These are phyloP conservation scores for Timema podura DNA, from an alignment of 2,888 invertebrate species.

Conservation along the genomic window DNA sequence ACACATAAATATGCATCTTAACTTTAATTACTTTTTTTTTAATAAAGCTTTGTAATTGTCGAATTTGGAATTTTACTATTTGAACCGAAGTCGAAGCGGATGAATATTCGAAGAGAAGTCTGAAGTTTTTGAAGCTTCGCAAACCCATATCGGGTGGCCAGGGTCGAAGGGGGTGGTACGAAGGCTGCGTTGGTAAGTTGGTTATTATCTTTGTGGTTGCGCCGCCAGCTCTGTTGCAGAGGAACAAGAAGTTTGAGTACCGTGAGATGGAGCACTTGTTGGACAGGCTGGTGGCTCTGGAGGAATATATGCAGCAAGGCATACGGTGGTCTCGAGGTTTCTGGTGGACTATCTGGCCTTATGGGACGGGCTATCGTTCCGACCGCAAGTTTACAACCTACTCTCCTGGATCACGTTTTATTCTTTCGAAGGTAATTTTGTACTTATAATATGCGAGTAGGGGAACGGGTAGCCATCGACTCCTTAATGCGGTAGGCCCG, in stretches of 20 bases:
- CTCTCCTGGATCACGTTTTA: constrained; percentile 41
- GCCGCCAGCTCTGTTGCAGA: constrained; percentile 15
- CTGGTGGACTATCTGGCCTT: constrained; percentile 40
- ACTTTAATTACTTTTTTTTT: no score
- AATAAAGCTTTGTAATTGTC: no score
- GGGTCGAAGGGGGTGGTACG: neutral
- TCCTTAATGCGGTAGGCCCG: no score
- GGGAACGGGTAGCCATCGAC: no score
- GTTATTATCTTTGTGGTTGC: neutral
- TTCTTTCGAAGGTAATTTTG: constrained; percentile 36
- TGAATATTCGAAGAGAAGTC: neutral
- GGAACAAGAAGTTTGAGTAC: constrained; percentile 11
- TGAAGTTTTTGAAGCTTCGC: no score
- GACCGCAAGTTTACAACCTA: constrained; percentile 38
- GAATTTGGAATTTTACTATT: neutral
- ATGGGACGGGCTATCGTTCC: constrained; percentile 39
- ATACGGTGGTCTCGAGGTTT: constrained; percentile 41
- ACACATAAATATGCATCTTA: no score
- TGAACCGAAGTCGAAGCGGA: neutral
- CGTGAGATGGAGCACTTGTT: constrained; percentile 18
- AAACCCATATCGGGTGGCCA: no score
- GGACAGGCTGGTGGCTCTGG: constrained; percentile 36
- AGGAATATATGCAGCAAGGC: constrained; percentile 43
- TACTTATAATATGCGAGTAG: no score
- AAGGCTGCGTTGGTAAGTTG: neutral